A percentile compares a stretch with the other conserved stretches of the same genome.
Conservation (phyloP, 1,140 invertebrate genomes). For the Camponotus floridanus region DNA sequence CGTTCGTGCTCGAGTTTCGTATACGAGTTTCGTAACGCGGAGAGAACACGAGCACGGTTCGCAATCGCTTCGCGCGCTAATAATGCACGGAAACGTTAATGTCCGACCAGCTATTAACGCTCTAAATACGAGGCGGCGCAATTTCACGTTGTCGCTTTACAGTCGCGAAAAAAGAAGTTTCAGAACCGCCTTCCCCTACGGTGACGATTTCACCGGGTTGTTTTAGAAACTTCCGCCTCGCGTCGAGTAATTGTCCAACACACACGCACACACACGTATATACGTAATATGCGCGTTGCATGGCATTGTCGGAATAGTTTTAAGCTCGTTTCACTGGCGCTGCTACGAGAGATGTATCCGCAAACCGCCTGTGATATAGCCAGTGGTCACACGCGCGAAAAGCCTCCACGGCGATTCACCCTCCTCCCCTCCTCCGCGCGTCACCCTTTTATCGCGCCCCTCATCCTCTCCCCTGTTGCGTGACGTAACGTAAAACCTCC, state of each 20-base stretch:
- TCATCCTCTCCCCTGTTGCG: too few relatives aligned
- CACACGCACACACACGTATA: neutral
- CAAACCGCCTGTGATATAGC: conserved; percentile 38
- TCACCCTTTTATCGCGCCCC: too few relatives aligned
- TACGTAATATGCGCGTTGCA: neutral
- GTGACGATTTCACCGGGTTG: conserved; percentile 39
- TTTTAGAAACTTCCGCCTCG: conserved; percentile 63
- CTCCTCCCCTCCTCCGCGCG: too few relatives aligned
- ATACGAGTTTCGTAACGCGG: neutral
- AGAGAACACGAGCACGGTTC: neutral
- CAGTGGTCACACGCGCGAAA: conserved; percentile 54
- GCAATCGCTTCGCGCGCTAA: neutral
- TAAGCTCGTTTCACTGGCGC: conserved; percentile 57
- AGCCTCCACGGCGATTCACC: neutral
- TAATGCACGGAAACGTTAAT: neutral
- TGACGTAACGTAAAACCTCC: conserved; percentile 45
- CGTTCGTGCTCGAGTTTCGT: neutral
- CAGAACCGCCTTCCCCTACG: neutral
- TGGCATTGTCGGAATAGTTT: conserved; percentile 67
- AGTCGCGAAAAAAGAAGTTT: conserved; percentile 51
- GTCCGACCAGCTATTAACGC: neutral
- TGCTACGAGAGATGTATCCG: conserved; percentile 33
- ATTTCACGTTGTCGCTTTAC: conserved; percentile 28
- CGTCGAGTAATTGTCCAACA: conserved; percentile 63
- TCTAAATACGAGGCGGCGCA: conserved; percentile 20